A percentile compares a stretch with the other conserved stretches of the same genome.
phyloP scores from a whole-genome alignment of 1,140 invertebrate species.

The Camponotus vicinus region DNA sequence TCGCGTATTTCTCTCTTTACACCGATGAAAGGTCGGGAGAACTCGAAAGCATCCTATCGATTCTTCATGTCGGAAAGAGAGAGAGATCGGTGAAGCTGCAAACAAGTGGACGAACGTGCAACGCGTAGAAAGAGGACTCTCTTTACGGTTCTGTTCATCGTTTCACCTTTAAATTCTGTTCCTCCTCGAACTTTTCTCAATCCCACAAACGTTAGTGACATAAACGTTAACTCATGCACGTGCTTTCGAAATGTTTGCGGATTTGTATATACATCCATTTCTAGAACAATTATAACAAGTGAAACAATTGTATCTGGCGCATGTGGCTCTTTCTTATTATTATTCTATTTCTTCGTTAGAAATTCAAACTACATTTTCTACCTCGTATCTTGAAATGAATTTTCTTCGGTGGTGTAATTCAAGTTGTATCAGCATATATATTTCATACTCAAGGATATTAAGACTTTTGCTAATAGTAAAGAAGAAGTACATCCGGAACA shows the following conservation, averaged over 20 bases:
- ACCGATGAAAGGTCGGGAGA: slow-evolving; percentile 28
- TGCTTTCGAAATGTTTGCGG: not conserved
- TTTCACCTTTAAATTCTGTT: slow-evolving; percentile 24
- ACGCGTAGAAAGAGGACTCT: slow-evolving; percentile 64
- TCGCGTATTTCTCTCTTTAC: not conserved
- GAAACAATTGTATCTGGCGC: not conserved
- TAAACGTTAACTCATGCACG: not conserved
- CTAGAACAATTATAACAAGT: slow-evolving; percentile 7
- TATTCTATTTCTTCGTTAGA: not conserved
- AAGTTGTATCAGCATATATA: not conserved
- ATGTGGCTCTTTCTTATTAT: not conserved
- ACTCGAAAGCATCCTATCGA: slow-evolving; percentile 57
- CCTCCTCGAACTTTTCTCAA: not conserved
- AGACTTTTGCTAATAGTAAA: not conserved
- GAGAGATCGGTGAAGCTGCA: slow-evolving; percentile 62
- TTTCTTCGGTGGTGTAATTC: not conserved
- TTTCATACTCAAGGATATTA: not conserved
- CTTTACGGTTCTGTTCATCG: slow-evolving; percentile 58
- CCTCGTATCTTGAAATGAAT: not conserved
- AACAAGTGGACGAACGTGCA: slow-evolving; percentile 75
- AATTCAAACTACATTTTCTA: not conserved
- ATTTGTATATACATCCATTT: not conserved
- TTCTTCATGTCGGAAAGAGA: slow-evolving; percentile 50
- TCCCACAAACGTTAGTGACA: not conserved
- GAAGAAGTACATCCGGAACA: not conserved